These are phyloP conservation scores for Diplosoma virens DNA, from an alignment of 23 tunicate genomes.

Conservation along the genomic window DNA sequence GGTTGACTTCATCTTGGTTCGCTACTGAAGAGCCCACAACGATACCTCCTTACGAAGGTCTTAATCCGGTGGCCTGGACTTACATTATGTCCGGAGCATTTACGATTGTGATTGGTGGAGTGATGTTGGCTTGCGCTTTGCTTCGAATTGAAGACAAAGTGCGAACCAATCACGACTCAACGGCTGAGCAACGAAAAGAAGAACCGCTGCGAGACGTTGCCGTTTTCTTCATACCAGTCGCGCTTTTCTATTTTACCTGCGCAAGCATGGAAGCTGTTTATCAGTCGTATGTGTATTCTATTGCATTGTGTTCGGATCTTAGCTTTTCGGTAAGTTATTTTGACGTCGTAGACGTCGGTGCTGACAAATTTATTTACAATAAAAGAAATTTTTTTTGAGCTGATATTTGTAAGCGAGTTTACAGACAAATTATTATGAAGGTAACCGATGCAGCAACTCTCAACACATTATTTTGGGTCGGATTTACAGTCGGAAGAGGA, in stretches of 20 bases:
- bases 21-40: slow-evolving; percentile 9
- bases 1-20: slow-evolving; percentile 5
- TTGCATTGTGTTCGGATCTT: slow-evolving; percentile 64
- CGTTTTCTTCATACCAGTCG: slow-evolving; percentile 54
- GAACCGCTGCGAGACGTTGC: slow-evolving; percentile 62
- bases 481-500: slow-evolving; percentile 87
- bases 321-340: slow-evolving; percentile 60
- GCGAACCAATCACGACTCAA: slow-evolving; percentile 16
- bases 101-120: slow-evolving; percentile 32
- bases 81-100: slow-evolving; percentile 80
- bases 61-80: slow-evolving; percentile 90
- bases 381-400: no score
- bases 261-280: slow-evolving; percentile 62
- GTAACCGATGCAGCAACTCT: slow-evolving; percentile 65
- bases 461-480: slow-evolving; percentile 91
- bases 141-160: slow-evolving; percentile 46
- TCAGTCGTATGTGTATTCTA: slow-evolving; percentile 76
- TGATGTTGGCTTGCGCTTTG: slow-evolving; percentile 52
- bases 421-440: no score
- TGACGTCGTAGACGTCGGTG: no score
- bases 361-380: no score
- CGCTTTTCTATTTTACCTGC: slow-evolving; percentile 35
- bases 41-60: background rate
- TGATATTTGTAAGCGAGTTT: no score
- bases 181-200: slow-evolving; percentile 45